Base-by-base conservation (phyloP, 2,113 vertebrate species). In the Microtus oregoni region DNA sequence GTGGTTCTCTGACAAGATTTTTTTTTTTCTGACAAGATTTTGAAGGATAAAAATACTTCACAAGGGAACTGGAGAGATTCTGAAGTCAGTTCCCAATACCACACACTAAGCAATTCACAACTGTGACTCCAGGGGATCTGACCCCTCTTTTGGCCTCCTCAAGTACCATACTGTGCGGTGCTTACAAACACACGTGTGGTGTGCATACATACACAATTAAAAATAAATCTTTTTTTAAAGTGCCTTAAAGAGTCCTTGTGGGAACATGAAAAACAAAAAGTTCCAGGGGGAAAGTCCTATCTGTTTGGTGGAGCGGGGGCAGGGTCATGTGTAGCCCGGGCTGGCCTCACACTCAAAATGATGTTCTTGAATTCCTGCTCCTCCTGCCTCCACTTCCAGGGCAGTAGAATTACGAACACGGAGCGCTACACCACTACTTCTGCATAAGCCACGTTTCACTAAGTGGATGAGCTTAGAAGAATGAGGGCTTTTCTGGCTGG, bases 1-100 rank as follows among this genome's bases (percentile, higher is more conserved):
- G 17, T 61, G 15, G 22, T 63, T 28, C 63, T 65, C 63, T 65
- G 63, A 28, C 63, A n/a, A n/a, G n/a, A n/a, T n/a, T n/a, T n/a
- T n/a, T n/a, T n/a, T n/a, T n/a, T n/a, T n/a, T n/a, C n/a, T n/a
- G n/a, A n/a, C n/a, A 65, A 65, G 63, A 63, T 35, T 70, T 70
- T 70, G 14, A n/a, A 70, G 68, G 32, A 70, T 81, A 95, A 90
- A 94, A 92, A 58, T 47, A 52, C n/a, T 55, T 81, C 41, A 26
- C 1, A 41, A 75, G n/a, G 38, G 72, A 38, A 12, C n/a, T 75
- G 20, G 38, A 75, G 72, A 75, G 38, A 41, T 20, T 63, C 61
- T 63, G 22, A 63, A 63, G 24, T 63, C 61, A 24, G 61, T 75
- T 75, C 38, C 72, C 20, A 41, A 22, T 26, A 76, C 11, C 52